Percentiles rank a stretch among this genome's conserved stretches.
phyloP scores from a whole-genome alignment of 2,888 invertebrate genomes.

The Drosophila kanekoi region DNA sequence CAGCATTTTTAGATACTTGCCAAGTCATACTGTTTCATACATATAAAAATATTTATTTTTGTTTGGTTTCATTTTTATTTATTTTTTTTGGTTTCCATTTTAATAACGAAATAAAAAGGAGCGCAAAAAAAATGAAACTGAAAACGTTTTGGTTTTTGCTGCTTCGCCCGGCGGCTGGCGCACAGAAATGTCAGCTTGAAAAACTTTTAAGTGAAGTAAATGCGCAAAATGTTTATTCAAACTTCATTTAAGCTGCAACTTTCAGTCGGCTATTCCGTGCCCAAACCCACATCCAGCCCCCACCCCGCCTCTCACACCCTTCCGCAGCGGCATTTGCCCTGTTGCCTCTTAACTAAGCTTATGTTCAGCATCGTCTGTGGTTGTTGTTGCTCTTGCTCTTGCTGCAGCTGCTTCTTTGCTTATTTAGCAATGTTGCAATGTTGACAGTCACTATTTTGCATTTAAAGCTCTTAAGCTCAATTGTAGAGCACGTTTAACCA shows the following conservation, averaged over 20 bases:
- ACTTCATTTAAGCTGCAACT: slow-evolving; percentile 77
- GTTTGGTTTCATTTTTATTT: slow-evolving; percentile 3
- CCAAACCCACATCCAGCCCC: neutral
- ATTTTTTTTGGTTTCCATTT: slow-evolving; percentile 42
- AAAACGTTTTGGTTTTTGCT: slow-evolving; percentile 60
- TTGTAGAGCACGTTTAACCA: slow-evolving; percentile 49
- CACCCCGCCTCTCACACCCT: neutral
- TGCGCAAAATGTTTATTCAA: slow-evolving; percentile 82
- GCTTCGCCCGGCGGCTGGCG: slow-evolving; percentile 40
- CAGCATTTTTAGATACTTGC: slow-evolving; percentile 74
- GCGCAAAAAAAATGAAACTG: slow-evolving; percentile 27
- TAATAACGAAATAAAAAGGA: slow-evolving; percentile 48
- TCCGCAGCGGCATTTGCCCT: slow-evolving; percentile 20
- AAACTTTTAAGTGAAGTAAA: slow-evolving; percentile 80
- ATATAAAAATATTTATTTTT: slow-evolving; percentile 24
- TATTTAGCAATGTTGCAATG: slow-evolving; percentile 53
- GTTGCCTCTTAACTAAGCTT: slow-evolving; percentile 72
- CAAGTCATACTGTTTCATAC: slow-evolving; percentile 63
- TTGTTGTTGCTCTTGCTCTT: slow-evolving; percentile 25
- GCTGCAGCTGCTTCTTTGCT: slow-evolving; percentile 19
- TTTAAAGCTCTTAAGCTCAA: slow-evolving; percentile 64
- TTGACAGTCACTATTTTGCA: slow-evolving; percentile 56
- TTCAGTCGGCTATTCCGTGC: slow-evolving; percentile 25
- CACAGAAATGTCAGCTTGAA: slow-evolving; percentile 68
- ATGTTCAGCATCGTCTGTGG: slow-evolving; percentile 62